phyloP scores from a whole-genome alignment of 2,797 vertebrate genomes.

The Okamejei kenojei region DNA sequence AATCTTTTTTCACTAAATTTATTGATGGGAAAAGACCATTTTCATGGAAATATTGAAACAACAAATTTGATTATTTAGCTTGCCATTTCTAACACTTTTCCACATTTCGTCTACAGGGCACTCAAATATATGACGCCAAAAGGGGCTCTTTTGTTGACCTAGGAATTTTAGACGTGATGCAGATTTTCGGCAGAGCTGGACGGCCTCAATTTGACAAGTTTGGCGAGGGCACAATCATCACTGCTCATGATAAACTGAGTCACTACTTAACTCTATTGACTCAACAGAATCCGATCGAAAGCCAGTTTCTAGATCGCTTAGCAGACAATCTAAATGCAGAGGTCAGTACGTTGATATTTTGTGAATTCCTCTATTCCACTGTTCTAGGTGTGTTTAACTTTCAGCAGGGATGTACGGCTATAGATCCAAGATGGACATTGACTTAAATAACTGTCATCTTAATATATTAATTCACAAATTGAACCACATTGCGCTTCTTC shows the following conservation, averaged over 20 bases:
- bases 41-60: neutral
- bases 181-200: constrained; percentile 94
- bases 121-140: constrained; percentile 96
- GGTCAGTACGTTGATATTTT: constrained; percentile 55
- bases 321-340: constrained; percentile 94
- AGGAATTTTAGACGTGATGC: constrained; percentile 97
- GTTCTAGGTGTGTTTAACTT: neutral
- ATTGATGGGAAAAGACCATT: neutral
- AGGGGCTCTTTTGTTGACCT: constrained; percentile 91
- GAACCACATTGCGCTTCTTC: no score
- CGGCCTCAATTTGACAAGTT: constrained; percentile 93
- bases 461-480: neutral
- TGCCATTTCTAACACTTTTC: constrained; percentile 44
- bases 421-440: neutral
- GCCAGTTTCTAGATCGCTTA: constrained; percentile 86
- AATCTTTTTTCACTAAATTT: neutral
- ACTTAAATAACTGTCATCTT: neutral
- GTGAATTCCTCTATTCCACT: neutral
- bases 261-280: constrained; percentile 94
- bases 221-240: constrained; percentile 92
- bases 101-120: constrained; percentile 65
- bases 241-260: constrained; percentile 90
- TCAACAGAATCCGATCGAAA: constrained; percentile 97
- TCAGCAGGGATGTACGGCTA: neutral
- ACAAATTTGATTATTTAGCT: constrained; percentile 43